These are phyloP conservation scores for Atta colombica DNA, from an alignment of 1,140 invertebrate genomes.

Conservation along the genomic window DNA sequence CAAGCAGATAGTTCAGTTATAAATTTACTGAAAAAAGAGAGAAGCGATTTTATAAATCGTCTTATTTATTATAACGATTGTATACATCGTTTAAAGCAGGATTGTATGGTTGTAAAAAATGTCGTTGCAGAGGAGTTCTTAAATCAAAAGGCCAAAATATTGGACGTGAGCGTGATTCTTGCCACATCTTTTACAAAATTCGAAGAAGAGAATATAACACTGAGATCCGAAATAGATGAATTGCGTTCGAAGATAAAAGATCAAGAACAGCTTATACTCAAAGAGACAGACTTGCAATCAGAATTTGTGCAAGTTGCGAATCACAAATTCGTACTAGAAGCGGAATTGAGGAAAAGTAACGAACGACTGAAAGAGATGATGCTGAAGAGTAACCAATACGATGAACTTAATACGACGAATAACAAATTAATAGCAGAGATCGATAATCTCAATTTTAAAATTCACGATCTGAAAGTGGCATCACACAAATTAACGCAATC, in stretches of 20 bases:
- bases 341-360: slow-evolving; percentile 79
- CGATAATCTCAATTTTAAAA: slow-evolving; percentile 72
- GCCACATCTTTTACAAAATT: slow-evolving; percentile 2
- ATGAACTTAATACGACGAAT: slow-evolving; percentile 66
- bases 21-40: slow-evolving; percentile 72
- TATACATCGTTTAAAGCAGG: slow-evolving; percentile 64
- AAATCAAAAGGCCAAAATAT: slow-evolving; percentile 34
- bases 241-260: slow-evolving; percentile 37
- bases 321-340: slow-evolving; percentile 71
- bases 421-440: slow-evolving; percentile 74
- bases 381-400: slow-evolving; percentile 74
- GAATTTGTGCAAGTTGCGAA: slow-evolving; percentile 81
- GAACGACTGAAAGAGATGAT: slow-evolving; percentile 82
- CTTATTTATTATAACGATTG: slow-evolving; percentile 71
- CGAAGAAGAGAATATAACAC: slow-evolving; percentile 57
- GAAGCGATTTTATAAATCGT: slow-evolving; percentile 72
- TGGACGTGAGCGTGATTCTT: slow-evolving; percentile 29
- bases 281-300: slow-evolving; percentile 81
- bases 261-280: slow-evolving; percentile 41
- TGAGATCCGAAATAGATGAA: slow-evolving; percentile 35
- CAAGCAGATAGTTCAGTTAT: slow-evolving; percentile 59
- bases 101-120: slow-evolving; percentile 69
- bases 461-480: slow-evolving; percentile 64
- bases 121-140: slow-evolving; percentile 51
- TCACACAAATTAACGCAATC: slow-evolving; percentile 51